phyloP scores from a whole-genome alignment of 2,888 invertebrate genomes.

The Netelia fuscicornis region DNA sequence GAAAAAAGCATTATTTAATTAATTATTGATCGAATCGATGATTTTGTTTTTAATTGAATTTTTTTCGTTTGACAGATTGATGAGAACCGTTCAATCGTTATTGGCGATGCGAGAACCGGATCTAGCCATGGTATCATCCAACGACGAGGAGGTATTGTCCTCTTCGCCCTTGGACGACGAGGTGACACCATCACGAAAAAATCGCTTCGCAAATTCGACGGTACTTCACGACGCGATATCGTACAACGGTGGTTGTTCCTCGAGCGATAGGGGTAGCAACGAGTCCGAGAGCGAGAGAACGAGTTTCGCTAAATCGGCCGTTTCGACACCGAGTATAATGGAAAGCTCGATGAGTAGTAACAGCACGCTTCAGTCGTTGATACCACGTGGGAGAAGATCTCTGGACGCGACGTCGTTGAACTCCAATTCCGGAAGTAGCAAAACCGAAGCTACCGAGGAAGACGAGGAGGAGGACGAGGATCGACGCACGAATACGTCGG shows the following conservation, averaged over 20 bases:
- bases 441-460: conserved; percentile 75
- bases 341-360: conserved; percentile 54
- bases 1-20: background rate
- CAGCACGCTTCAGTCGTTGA: conserved; percentile 69
- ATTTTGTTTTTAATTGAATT: no score
- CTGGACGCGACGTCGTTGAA: conserved; percentile 80
- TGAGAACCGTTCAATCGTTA: conserved; percentile 89
- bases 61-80: conserved; percentile 83
- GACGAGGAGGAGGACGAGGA: conserved; percentile 74
- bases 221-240: conserved; percentile 66
- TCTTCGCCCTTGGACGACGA: conserved; percentile 47
- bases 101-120: conserved; percentile 88
- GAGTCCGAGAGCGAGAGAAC: conserved; percentile 73
- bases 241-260: conserved; percentile 68
- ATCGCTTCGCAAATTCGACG: conserved; percentile 74
- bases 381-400: conserved; percentile 78
- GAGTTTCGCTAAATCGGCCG: conserved; percentile 64
- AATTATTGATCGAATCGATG: background rate
- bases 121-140: conserved; percentile 82
- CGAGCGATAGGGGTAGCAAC: conserved; percentile 72
- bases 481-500: conserved; percentile 26
- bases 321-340: conserved; percentile 36
- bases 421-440: conserved; percentile 76
- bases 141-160: conserved; percentile 62
- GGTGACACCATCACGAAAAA: conserved; percentile 66